Conservation (phyloP, 2,113 vertebrate genomes). For the Microtus oregoni region DNA sequence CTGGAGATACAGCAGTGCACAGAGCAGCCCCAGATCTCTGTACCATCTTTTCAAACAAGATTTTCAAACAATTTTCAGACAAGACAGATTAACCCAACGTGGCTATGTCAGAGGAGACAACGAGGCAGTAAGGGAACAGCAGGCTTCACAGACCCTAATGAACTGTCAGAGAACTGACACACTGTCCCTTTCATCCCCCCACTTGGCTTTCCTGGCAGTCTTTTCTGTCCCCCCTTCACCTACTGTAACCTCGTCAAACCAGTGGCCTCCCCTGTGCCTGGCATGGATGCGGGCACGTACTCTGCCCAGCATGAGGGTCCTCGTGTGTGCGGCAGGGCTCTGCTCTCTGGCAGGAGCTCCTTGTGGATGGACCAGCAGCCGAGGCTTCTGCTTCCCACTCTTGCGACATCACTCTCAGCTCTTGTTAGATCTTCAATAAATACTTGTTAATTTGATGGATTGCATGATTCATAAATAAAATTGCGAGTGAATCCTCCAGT, state of each 20-base stretch:
- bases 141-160: background rate
- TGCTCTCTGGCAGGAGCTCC: background rate
- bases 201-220: background rate
- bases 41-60: too few relatives aligned
- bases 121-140: background rate
- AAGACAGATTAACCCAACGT: background rate
- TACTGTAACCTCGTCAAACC: rapidly evolving
- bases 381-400: background rate
- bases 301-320: rapidly evolving
- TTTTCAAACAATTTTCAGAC: background rate
- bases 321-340: background rate
- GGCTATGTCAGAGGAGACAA: background rate
- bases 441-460: constrained; percentile 82
- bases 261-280: background rate
- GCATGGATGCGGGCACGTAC: background rate
- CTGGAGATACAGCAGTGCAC: background rate
- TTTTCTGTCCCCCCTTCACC: background rate
- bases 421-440: constrained; percentile 74
- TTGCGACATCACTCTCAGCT: background rate
- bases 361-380: background rate
- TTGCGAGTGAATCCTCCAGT: constrained; percentile 76
- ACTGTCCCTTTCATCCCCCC: rapidly evolving
- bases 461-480: constrained; percentile 78
- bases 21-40: background rate
- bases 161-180: rapidly evolving